Evolutionary conservation across 2,797 vertebrate genomes (phyloP), one percentile per base, ranked within the genome.

Genomic region (Nyctalus aviator): DNA sequence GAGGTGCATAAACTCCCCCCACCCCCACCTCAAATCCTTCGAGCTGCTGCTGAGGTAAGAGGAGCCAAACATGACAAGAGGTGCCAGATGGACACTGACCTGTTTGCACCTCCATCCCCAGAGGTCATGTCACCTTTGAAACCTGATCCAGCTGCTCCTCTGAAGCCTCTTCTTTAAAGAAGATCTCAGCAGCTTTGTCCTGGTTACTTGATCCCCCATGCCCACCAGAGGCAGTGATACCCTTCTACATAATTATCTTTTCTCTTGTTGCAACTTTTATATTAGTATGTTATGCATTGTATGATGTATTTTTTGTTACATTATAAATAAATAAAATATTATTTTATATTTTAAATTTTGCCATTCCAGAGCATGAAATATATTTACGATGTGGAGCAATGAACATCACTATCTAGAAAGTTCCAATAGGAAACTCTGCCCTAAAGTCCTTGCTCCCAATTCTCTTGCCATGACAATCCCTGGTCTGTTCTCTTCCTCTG

Each of bases 241-340:
- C 64, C n/a, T 17, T 66, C n/a, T 32, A 18, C 17, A 2, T 10
- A 0, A 1, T 10, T 20, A 9, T 0, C n/a, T 32, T 66, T 1
- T 20, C n/a, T 10, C 10, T 20, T 0, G 0, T 69, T 69, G 12
- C 37, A 11, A 2, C 1, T 23, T 23, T 37, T 69, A 12, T 12
- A 21, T 37, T 69, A 23, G 37, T 21, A 2, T 23, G 23, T 6
- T 37, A 35, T 12, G 9, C 35, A 5, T 5, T 32, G n/a, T 66
- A 69, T 37, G 11, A n/a, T 37, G 1, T 69, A 35, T 6, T 69
- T 35, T 21, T 6, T 23, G 1, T 37, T 69, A 69, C 10, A n/a
- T 12, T 37, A 0, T 37, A 69, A 37, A 37, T 37, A 69, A 37
- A 37, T 37, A 69, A 69, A 69, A 69, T 21, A 6, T 37, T 37